Percentiles rank a stretch among this genome's conserved stretches.
Conservation (phyloP, 1,140 invertebrate genomes). For the Brachystomella parvula region DNA sequence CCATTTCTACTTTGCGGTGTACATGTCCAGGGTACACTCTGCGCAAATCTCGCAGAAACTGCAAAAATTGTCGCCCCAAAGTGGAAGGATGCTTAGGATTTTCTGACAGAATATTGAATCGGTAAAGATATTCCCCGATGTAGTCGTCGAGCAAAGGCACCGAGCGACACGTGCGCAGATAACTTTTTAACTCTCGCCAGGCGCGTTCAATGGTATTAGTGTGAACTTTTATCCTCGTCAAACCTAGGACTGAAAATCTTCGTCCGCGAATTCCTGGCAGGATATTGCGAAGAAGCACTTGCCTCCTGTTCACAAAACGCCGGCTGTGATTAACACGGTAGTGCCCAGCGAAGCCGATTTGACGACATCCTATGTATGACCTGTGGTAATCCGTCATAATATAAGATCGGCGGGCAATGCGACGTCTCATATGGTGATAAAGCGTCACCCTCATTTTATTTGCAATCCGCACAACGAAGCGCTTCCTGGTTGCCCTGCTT, state of each 20-base stretch:
- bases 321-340: slow-evolving; percentile 14
- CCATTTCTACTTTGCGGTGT: neutral
- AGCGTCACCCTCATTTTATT: slow-evolving; percentile 10
- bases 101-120: neutral
- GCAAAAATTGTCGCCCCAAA: neutral
- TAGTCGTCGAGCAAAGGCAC: neutral
- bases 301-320: slow-evolving; percentile 13
- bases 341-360: neutral
- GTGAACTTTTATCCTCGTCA: slow-evolving; percentile 4
- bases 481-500: slow-evolving; percentile 7
- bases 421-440: neutral
- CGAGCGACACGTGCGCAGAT: neutral
- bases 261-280: neutral
- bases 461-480: neutral
- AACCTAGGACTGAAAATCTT: neutral
- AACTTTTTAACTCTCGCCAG: slow-evolving; percentile 12
- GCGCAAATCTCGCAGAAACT: neutral
- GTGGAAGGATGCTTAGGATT: neutral
- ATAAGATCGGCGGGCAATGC: slow-evolving; percentile 1
- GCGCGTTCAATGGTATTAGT: slow-evolving; percentile 15
- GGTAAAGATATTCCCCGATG: neutral
- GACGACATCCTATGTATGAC: slow-evolving; percentile 1
- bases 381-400: neutral
- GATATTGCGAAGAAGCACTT: neutral
- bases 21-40: neutral